Conservation (phyloP, 1,140 invertebrate genomes). For the Andricus grossulariae region DNA sequence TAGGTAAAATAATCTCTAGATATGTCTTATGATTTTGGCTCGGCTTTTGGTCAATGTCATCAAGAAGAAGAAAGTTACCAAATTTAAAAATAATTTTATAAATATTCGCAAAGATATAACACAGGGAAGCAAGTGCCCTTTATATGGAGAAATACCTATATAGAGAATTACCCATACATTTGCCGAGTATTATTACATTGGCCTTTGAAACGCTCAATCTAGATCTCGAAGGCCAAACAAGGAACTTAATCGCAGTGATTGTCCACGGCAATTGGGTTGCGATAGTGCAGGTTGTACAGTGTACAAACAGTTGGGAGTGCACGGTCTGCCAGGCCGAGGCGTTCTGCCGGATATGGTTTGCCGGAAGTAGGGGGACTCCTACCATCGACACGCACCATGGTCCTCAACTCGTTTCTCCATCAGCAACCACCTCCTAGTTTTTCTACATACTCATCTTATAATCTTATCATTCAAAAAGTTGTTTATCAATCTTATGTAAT, state of each 20-base stretch:
- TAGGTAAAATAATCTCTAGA: no score
- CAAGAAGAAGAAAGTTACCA: no score
- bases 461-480: no score
- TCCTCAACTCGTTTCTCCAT: conserved; percentile 40
- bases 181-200: not conserved
- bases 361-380: conserved; percentile 74
- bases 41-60: no score
- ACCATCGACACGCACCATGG: conserved; percentile 72
- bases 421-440: not conserved
- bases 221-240: conserved; percentile 25
- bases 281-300: conserved; percentile 59
- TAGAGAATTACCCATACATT: no score
- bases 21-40: no score
- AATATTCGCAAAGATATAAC: no score
- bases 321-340: conserved; percentile 68
- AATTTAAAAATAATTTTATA: no score
- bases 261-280: conserved; percentile 64
- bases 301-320: conserved; percentile 55
- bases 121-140: no score
- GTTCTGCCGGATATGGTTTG: conserved; percentile 73
- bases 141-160: no score
- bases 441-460: no score
- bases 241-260: conserved; percentile 47
- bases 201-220: conserved; percentile 13
- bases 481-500: no score